phyloP scores from a whole-genome alignment of 2,888 invertebrate species.

The Phalera bucephala region DNA sequence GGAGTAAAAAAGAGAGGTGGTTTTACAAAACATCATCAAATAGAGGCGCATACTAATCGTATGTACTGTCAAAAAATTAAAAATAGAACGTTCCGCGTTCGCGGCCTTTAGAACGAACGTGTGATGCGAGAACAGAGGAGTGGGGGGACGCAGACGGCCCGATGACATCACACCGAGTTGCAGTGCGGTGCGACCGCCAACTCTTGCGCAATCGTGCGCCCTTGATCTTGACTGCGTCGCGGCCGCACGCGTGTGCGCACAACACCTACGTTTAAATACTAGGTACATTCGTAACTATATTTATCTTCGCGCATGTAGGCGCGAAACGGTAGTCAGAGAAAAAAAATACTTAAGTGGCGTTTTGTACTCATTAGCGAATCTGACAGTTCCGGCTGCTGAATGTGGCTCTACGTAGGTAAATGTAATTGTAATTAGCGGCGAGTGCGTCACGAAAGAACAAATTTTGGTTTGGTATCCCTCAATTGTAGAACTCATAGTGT shows the following conservation, averaged over 20 bases:
- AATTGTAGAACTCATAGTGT: no score
- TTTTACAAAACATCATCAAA: no score
- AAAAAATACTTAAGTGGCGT: constrained; percentile 49
- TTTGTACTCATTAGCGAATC: constrained; percentile 58
- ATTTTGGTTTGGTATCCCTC: no score
- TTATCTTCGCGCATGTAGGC: constrained; percentile 72
- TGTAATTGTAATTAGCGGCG: constrained; percentile 39
- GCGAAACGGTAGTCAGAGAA: constrained; percentile 64
- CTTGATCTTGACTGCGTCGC: constrained; percentile 84
- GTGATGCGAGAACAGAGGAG: constrained; percentile 43
- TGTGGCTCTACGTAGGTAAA: constrained; percentile 33
- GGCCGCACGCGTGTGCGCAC: constrained; percentile 73
- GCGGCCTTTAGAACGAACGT: constrained; percentile 61
- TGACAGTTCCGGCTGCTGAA: constrained; percentile 56
- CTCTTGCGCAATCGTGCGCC: constrained; percentile 80
- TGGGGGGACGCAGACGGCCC: constrained; percentile 57
- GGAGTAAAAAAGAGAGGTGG: no score
- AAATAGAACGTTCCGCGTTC: constrained; percentile 73
- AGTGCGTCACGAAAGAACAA: constrained; percentile 26
- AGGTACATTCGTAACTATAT: constrained; percentile 64
- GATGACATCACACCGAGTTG: constrained; percentile 78
- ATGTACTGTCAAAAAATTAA: constrained; percentile 54
- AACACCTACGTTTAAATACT: constrained; percentile 59
- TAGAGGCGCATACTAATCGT: no score
- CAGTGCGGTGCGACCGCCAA: constrained; percentile 77